Base-by-base conservation (phyloP, 2,797 vertebrate species). In the Macropus fuliginosus region DNA sequence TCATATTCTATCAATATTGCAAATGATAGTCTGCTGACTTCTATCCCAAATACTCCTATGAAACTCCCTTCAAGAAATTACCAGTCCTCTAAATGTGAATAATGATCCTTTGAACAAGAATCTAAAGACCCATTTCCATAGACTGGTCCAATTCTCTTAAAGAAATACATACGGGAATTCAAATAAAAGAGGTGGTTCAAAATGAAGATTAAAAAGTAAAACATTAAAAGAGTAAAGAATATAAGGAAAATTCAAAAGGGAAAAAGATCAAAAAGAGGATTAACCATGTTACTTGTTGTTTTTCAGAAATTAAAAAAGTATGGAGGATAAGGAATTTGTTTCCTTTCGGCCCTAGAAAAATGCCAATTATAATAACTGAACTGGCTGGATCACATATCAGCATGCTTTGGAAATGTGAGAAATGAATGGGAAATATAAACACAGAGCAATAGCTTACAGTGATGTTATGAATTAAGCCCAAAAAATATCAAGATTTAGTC, bases 341-440 rank as follows among this genome's bases (percentile, higher is more conserved):
- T 99, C 98, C 99, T 98, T 99, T 99, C 98, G 97, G 98, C 98
- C 98, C 98, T 98, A 98, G 98, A 99, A 99, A 99, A 99, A 99
- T 98, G 98, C 98, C 98, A 99, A 99, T 99, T 99, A 99, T 99
- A 98, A 98, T 98, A 99, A 98, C 99, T 98, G 98, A 99, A 98
- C 98, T 98, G 98, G 98, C 98, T 94, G 96, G 98, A 99, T 99
- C 98, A 98, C 98, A 98, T 99, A 98, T 99, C 99, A 98, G 97
- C 98, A 98, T 99, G 98, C 98, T 99, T 98, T 99, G 98, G 99
- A 99, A 99, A 99, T 99, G 99, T 98, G 98, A 99, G 98, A 99
- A 99, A 99, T 99, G 98, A 98, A 99, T 98, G 98, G 98, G 98
- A 99, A 98, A 98, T 98, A 98, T 98, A 98, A 99, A 99, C 98